Conservation (phyloP, 2,113 vertebrate genomes). For the Varanus komodoensis region DNA sequence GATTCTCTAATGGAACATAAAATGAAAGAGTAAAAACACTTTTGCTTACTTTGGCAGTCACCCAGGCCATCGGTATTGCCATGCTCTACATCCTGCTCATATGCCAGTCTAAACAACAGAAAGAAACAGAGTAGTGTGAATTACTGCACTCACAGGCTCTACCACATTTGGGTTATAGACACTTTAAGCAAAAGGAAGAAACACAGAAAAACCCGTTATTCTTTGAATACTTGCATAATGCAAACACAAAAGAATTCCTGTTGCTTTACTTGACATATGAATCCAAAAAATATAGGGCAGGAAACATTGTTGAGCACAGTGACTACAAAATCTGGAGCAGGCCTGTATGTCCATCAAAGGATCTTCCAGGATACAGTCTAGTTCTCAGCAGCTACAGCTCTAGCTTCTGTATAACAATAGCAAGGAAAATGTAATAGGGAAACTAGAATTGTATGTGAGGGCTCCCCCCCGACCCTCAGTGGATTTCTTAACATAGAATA, state of each 20-base stretch:
- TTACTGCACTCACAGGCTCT: conserved; percentile 55
- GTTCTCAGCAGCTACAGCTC: background rate
- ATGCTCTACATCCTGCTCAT: conserved; percentile 96
- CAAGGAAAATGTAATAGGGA: background rate
- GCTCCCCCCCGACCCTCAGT: no score
- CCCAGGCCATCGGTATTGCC: conserved; percentile 99
- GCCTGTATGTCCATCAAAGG: background rate
- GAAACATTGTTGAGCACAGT: background rate
- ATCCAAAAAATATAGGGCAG: background rate
- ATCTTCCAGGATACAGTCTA: background rate
- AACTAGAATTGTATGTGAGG: background rate
- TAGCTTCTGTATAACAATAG: background rate
- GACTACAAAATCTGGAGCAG: background rate
- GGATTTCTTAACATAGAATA: conserved; percentile 20
- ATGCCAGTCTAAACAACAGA: conserved; percentile 87
- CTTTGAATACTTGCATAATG: conserved; percentile 44
- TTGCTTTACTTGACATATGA: background rate
- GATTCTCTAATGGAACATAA: conserved; percentile 70
- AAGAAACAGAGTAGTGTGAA: conserved; percentile 81
- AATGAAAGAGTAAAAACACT: conserved; percentile 70
- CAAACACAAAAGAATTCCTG: background rate
- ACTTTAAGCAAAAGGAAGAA: conserved; percentile 44
- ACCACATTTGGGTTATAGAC: conserved; percentile 43
- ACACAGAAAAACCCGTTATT: conserved; percentile 1
- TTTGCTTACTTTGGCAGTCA: conserved; percentile 99